Evolutionary conservation across 1,140 invertebrate genomes (phyloP).

Genomic region (Rhagoletis pomonella): DNA sequence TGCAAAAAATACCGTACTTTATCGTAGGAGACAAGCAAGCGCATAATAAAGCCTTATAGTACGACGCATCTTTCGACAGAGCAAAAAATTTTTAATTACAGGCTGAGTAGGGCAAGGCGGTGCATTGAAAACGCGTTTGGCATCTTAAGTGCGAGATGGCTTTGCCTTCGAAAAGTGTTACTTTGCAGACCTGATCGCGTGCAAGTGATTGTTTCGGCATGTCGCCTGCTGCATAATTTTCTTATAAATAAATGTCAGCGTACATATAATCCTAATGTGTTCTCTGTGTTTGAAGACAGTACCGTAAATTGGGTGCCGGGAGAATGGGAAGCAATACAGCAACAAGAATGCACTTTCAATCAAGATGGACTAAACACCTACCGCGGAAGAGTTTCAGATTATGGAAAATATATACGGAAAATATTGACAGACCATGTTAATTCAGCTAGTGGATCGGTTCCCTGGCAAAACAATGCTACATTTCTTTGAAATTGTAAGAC

Average conservation of each 20-base stretch:
- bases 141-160: conserved; percentile 5
- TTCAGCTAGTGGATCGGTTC: background rate
- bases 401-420: too few species aligned
- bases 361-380: too few species aligned
- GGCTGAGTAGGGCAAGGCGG: background rate
- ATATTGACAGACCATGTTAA: background rate
- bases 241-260: too few species aligned
- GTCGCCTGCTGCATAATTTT: background rate
- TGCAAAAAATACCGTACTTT: background rate
- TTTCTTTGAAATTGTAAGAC: too few species aligned
- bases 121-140: background rate
- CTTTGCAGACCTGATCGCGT: background rate
- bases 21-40: conserved; percentile 4
- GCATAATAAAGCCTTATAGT: conserved; percentile 3
- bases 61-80: background rate
- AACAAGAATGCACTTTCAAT: background rate
- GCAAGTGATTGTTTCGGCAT: background rate
- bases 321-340: background rate
- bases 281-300: background rate
- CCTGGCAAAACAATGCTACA: too few species aligned
- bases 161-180: background rate
- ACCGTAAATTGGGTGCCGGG: background rate
- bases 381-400: background rate
- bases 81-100: conserved; percentile 13
- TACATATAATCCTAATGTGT: too few species aligned